Conservation (phyloP, 64 coral and sea anemone species). For the Cladopsammia gracilis region DNA sequence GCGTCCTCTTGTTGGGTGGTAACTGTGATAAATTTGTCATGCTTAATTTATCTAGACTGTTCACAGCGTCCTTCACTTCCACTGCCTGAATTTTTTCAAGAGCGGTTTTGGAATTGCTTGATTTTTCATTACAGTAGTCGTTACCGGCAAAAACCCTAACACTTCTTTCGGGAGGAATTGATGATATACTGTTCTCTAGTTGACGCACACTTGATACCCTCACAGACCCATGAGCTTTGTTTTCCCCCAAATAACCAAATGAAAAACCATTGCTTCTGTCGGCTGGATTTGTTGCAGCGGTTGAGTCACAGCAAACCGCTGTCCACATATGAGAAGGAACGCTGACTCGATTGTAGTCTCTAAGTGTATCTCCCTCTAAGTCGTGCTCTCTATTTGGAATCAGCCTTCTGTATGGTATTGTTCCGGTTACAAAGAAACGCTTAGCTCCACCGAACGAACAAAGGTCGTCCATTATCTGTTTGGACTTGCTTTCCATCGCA, state of each 20-base stretch:
- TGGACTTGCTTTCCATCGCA: neutral
- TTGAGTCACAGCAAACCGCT: slow-evolving; percentile 43
- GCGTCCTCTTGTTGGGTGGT: no score
- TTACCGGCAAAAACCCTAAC: no score
- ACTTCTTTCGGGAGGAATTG: no score
- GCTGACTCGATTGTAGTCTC: slow-evolving; percentile 49
- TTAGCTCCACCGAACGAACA: neutral
- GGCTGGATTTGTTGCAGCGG: neutral
- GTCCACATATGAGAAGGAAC: slow-evolving; percentile 59
- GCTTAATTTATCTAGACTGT: no score
- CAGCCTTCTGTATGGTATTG: neutral
- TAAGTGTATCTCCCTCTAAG: neutral
- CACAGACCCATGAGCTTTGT: neutral
- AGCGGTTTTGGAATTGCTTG: no score
- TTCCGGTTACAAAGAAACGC: slow-evolving; percentile 28
- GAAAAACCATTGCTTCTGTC: neutral
- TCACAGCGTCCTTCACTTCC: no score
- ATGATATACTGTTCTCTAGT: no score
- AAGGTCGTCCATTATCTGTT: neutral
- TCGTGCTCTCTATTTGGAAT: slow-evolving; percentile 42
- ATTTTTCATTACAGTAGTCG: no score
- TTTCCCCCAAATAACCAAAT: slow-evolving; percentile 37
- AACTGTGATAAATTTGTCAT: no score
- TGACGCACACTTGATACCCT: no score
- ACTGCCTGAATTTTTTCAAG: no score